Evolutionary conservation across 2,888 invertebrate species (phyloP).

Genomic region (Antitype chi): DNA sequence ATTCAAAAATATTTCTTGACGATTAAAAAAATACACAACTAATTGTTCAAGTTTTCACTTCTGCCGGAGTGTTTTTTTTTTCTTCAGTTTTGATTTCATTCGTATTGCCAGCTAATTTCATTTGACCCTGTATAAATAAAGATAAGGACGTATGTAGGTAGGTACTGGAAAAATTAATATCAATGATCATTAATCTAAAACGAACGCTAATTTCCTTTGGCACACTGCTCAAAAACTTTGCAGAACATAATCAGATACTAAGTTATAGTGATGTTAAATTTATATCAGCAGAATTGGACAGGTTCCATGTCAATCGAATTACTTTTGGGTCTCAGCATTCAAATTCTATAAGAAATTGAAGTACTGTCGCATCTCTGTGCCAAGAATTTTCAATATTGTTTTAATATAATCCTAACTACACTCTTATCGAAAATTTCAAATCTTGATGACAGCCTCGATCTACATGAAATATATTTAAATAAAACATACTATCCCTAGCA

Average conservation of each 20-base stretch:
- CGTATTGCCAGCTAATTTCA: no score
- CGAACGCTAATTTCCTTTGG: slow-evolving; percentile 32
- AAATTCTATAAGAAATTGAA: slow-evolving; percentile 23
- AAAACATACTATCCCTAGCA: no score
- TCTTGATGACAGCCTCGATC: neutral
- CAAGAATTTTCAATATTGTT: slow-evolving; percentile 15
- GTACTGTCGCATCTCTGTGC: slow-evolving; percentile 18
- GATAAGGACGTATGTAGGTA: neutral
- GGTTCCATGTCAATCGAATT: slow-evolving; percentile 45
- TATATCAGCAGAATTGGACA: slow-evolving; percentile 45
- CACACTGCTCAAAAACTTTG: slow-evolving; percentile 33
- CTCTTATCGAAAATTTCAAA: neutral
- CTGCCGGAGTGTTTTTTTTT: no score
- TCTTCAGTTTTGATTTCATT: no score
- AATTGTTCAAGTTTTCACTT: no score
- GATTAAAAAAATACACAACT: no score
- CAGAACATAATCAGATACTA: slow-evolving; percentile 39
- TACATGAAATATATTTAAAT: no score
- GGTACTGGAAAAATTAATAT: neutral
- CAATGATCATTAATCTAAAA: neutral
- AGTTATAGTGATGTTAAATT: slow-evolving; percentile 43
- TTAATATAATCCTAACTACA: neutral
- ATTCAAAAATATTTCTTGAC: no score
- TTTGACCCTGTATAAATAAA: no score
- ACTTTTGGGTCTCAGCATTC: slow-evolving; percentile 23